Base-by-base conservation (phyloP, 53 echinoderm and acorn worm species). In the Luidia sarsii region DNA sequence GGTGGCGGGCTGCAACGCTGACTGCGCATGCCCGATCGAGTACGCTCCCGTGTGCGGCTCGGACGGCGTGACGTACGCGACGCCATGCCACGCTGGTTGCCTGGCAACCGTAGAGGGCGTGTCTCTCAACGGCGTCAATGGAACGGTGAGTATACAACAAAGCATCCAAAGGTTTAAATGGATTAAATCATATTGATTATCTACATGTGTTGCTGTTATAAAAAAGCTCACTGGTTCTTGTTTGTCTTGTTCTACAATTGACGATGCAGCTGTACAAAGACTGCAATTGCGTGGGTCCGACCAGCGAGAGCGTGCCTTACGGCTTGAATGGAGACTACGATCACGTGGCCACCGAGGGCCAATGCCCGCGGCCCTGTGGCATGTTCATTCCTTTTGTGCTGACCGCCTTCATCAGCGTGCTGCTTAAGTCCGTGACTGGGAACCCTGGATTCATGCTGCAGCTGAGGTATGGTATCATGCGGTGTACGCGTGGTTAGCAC, bases 61-160 rank as follows among this genome's bases (percentile, higher is more conserved):
- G 31, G 86, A 90, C 51, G 82, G 86, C 29, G 67, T 81, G 3
- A 90, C 90, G 43, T 90, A 90, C 62, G 72, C 60, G 20, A 81
- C 86, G 21, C 86, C 86, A 29, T 90, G 90, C 50, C 73, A 86
- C 53, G 90, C 90, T 48, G 90, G 90, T 43, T 90, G 90, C 81
- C 77, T 61, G 48, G 61, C 61, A 33, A 72, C 15, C 55, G 56
- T 55, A 38, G 37, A 50, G 30, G 74, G 66, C 14, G 34, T 39
- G 3, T 35, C 35, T 19, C 50, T 20, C 21, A 23, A 28, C 33
- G 71, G 51, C 21, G 53, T 5, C 22, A 33, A 67, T 48, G 36
- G 43, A 21, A 83, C 74, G 50, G 88, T 88, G 48, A 88, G 88
- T 68, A 33, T n/a, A n/a, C n/a, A n/a, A n/a, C n/a, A n/a, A n/a